These are phyloP conservation scores for Echiichthys vipera DNA, from an alignment of 2,797 vertebrate genomes.

Conservation along the genomic window DNA sequence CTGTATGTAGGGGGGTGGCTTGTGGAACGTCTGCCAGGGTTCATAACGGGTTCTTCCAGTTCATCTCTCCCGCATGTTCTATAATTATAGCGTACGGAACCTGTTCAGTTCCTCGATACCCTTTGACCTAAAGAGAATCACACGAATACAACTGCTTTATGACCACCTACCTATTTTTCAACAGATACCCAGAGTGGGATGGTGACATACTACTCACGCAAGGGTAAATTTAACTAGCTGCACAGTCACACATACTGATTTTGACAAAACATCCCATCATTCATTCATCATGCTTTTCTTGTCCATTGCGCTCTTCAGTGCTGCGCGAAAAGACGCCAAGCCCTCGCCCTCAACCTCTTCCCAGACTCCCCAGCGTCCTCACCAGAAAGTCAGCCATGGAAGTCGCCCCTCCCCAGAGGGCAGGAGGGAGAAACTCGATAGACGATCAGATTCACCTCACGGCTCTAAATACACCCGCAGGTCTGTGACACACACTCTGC, in stretches of 20 bases:
- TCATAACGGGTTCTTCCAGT: too few relatives aligned
- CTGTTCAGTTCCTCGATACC: neutral
- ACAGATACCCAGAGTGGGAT: conserved; percentile 93
- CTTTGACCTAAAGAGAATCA: too few relatives aligned
- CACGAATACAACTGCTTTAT: neutral
- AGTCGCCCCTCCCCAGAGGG: conserved; percentile 69
- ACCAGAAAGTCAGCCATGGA: conserved; percentile 2
- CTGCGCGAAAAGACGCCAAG: conserved; percentile 13
- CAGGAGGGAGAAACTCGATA: conserved; percentile 7
- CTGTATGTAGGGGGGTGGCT: too few relatives aligned
- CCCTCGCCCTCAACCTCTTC: neutral
- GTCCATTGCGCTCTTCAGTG: conserved; percentile 6
- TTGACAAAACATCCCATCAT: too few relatives aligned
- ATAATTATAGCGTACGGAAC: too few relatives aligned
- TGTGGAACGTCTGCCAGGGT: too few relatives aligned
- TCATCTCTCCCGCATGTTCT: too few relatives aligned
- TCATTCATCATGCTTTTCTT: neutral
- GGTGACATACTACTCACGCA: conserved; percentile 81
- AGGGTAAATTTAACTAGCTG: conserved; percentile 79
- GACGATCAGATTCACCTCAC: conserved; percentile 28
- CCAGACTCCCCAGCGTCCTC: conserved; percentile 5
- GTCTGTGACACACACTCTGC: conserved; percentile 23
- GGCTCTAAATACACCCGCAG: conserved; percentile 46
- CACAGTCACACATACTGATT: too few relatives aligned
- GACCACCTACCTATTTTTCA: neutral